phyloP scores from a whole-genome alignment of 1,140 invertebrate species.

The Ruditapes philippinarum region DNA sequence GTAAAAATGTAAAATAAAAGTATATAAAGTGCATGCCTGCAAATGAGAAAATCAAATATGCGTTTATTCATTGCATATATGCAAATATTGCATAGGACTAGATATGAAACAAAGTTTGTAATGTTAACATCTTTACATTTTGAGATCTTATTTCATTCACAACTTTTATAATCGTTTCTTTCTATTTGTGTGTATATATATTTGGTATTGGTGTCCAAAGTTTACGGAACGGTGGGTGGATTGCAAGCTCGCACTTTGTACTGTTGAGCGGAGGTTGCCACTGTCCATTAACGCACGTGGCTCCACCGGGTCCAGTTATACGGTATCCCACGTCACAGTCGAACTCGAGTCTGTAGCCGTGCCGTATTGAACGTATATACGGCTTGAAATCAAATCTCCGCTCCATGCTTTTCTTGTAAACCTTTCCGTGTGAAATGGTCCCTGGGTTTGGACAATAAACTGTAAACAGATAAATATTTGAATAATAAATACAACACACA shows the following conservation, averaged over 20 bases:
- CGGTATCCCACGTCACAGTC: constrained; percentile 96
- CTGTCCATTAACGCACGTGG: constrained; percentile 95
- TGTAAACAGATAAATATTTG: constrained; percentile 47
- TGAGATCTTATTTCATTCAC: no score
- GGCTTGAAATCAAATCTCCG: constrained; percentile 77
- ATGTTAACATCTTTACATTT: no score
- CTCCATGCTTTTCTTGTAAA: constrained; percentile 70
- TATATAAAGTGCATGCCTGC: no score
- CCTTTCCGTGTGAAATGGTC: constrained; percentile 74
- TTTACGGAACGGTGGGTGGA: constrained; percentile 52
- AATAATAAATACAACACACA: no score
- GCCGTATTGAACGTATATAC: constrained; percentile 78
- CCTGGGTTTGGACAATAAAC: constrained; percentile 79
- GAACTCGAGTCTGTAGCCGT: constrained; percentile 93
- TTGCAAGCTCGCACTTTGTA: constrained; percentile 39
- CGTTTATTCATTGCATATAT: no score
- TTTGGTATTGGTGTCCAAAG: constrained; percentile 53
- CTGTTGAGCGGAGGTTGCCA: constrained; percentile 91
- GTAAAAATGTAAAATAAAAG: no score
- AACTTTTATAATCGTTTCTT: no score
- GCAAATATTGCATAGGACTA: no score
- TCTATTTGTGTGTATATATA: background rate
- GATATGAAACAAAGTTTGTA: no score
- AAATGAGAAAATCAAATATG: no score
- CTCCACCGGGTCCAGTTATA: constrained; percentile 94